phyloP scores from a whole-genome alignment of 1,140 invertebrate genomes.

The Stegodyphus mimosarum region DNA sequence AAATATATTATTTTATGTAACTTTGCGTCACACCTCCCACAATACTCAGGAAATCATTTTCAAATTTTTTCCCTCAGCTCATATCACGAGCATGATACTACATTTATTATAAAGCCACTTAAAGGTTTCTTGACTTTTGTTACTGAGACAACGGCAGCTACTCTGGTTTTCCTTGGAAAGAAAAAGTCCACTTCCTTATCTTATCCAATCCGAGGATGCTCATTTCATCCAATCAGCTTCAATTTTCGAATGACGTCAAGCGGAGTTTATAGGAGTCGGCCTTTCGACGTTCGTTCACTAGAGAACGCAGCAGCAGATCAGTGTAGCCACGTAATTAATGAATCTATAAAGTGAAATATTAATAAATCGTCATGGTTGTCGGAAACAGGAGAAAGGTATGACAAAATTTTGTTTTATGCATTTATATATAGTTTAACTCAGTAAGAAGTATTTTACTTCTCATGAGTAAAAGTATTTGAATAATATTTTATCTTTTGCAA shows the following conservation, averaged over 20 bases:
- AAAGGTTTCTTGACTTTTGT: constrained; percentile 2
- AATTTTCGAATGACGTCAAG: constrained; percentile 38
- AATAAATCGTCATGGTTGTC: constrained; percentile 38
- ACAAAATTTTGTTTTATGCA: neutral
- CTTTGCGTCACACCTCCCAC: too few species aligned
- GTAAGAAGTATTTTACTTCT: too few species aligned
- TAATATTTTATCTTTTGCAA: too few species aligned
- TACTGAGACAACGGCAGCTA: neutral
- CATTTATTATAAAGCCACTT: constrained; percentile 41
- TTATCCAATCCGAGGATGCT: constrained; percentile 39
- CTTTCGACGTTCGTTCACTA: constrained; percentile 30
- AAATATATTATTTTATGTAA: too few species aligned
- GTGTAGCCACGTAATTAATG: constrained; percentile 34
- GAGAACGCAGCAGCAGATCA: constrained; percentile 32
- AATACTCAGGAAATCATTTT: too few species aligned
- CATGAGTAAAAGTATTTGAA: too few species aligned
- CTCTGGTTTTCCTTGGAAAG: constrained; percentile 29
- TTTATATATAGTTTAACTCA: neutral
- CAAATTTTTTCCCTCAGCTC: too few species aligned
- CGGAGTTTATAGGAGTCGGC: constrained; percentile 28
- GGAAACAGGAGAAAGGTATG: constrained; percentile 53
- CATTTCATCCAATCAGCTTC: constrained; percentile 20
- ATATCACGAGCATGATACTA: too few species aligned
- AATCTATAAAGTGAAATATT: constrained; percentile 24
- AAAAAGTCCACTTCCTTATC: constrained; percentile 49